phyloP scores from a whole-genome alignment of 2,113 vertebrate genomes.

The Symphodus melops region DNA sequence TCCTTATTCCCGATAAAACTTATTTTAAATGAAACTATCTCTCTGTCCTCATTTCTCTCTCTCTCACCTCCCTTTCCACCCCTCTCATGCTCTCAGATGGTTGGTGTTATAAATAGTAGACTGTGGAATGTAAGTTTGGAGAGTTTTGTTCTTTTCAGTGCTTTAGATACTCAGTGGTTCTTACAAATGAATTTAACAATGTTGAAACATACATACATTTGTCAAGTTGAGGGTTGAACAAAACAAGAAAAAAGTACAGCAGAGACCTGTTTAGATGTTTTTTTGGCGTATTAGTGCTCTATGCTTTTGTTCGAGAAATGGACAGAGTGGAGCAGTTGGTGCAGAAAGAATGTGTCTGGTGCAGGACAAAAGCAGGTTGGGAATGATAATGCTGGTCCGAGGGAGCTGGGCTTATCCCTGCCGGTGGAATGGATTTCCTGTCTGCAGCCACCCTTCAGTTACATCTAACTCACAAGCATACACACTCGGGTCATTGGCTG shows the following conservation, averaged over 20 bases:
- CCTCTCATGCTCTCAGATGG: constrained; percentile 13
- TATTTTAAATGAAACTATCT: constrained; percentile 39
- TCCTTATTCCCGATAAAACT: constrained; percentile 45
- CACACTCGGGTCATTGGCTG: constrained; percentile 24
- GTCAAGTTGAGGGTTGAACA: background rate
- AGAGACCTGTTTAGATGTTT: background rate
- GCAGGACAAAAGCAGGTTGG: constrained; percentile 73
- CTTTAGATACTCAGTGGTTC: background rate
- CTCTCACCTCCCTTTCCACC: constrained; percentile 21
- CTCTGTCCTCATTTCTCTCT: constrained; percentile 40
- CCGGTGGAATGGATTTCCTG: constrained; percentile 79
- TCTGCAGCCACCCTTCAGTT: constrained; percentile 67
- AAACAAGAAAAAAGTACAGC: background rate
- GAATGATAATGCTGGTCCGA: constrained; percentile 71
- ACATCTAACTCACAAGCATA: constrained; percentile 26
- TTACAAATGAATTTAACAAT: constrained; percentile 2
- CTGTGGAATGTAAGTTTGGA: constrained; percentile 36
- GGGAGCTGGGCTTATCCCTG: constrained; percentile 72
- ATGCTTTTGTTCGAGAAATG: constrained; percentile 16
- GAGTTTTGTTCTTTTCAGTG: constrained; percentile 14
- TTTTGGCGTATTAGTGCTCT: background rate
- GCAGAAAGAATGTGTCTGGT: constrained; percentile 72
- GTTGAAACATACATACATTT: background rate
- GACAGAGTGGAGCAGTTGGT: constrained; percentile 37
- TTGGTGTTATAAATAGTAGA: constrained; percentile 46